Evolutionary conservation across 1,140 invertebrate genomes (phyloP).

Genomic region (Colletes latitarsis): DNA sequence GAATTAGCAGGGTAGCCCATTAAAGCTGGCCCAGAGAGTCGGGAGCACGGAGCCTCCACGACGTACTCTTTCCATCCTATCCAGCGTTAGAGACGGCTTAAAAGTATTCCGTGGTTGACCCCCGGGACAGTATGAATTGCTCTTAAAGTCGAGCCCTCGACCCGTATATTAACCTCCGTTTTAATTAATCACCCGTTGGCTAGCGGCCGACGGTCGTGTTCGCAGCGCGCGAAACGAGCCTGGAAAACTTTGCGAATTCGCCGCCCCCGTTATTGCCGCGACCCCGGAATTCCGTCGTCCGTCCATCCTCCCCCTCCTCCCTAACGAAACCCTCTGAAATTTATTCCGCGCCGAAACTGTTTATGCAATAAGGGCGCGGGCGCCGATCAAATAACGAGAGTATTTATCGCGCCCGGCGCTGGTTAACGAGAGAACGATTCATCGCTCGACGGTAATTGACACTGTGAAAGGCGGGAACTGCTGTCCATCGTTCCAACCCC

Average conservation of each 20-base stretch:
- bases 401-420: constrained; percentile 19
- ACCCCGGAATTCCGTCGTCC: not conserved
- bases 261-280: constrained; percentile 3
- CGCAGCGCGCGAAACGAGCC: not conserved
- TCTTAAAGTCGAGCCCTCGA: constrained; percentile 59
- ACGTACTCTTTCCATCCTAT: not conserved
- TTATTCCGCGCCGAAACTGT: constrained; percentile 22
- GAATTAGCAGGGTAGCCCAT: constrained; percentile 32
- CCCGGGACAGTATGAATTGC: constrained; percentile 58
- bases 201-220: too few species aligned
- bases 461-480: constrained; percentile 16
- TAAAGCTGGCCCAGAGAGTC: constrained; percentile 3
- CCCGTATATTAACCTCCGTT: constrained; percentile 69
- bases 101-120: constrained; percentile 59
- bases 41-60: not conserved
- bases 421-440: constrained; percentile 32
- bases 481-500: not conserved
- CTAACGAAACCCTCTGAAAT: not conserved
- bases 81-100: constrained; percentile 18
- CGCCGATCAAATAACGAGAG: constrained; percentile 34
- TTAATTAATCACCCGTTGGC: constrained; percentile 68
- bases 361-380: constrained; percentile 21
- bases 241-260: not conserved
- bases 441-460: constrained; percentile 36
- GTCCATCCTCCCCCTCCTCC: too few species aligned